Evolutionary conservation across 1,140 invertebrate species (phyloP).

Genomic region (Bombus superbus): DNA sequence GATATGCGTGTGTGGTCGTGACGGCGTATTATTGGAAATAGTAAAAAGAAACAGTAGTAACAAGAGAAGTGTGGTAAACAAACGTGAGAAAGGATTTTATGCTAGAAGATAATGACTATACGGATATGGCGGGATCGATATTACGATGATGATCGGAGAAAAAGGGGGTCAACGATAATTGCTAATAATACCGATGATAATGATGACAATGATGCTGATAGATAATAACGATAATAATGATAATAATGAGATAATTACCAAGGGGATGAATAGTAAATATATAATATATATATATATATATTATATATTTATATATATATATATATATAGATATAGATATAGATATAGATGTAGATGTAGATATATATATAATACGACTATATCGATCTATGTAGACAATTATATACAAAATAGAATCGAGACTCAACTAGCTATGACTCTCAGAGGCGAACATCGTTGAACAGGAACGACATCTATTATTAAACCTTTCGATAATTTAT

Average conservation of each 20-base stretch:
- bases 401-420: conserved; percentile 49
- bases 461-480: background rate
- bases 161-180: conserved; percentile 2
- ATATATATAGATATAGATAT: background rate
- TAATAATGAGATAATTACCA: conserved; percentile 45
- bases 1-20: conserved; percentile 36
- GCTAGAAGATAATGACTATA: background rate
- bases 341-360: conserved; percentile 15
- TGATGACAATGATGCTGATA: conserved; percentile 45
- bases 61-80: background rate
- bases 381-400: conserved; percentile 49
- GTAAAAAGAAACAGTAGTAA: background rate
- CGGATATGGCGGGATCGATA: background rate
- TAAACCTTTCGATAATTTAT: background rate
- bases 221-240: conserved; percentile 48
- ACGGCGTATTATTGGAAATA: conserved; percentile 26
- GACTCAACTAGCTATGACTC: conserved; percentile 39
- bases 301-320: too few species aligned
- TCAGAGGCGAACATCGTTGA: conserved; percentile 46
- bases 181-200: conserved; percentile 44
- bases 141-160: background rate
- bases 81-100: background rate
- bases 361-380: conserved; percentile 13
- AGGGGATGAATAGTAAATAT: conserved; percentile 46
- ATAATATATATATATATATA: background rate